Percentiles rank a stretch among this genome's conserved stretches.
These are phyloP conservation scores for Halictus rubicundus DNA, from an alignment of 1,140 invertebrate species.

Conservation along the genomic window DNA sequence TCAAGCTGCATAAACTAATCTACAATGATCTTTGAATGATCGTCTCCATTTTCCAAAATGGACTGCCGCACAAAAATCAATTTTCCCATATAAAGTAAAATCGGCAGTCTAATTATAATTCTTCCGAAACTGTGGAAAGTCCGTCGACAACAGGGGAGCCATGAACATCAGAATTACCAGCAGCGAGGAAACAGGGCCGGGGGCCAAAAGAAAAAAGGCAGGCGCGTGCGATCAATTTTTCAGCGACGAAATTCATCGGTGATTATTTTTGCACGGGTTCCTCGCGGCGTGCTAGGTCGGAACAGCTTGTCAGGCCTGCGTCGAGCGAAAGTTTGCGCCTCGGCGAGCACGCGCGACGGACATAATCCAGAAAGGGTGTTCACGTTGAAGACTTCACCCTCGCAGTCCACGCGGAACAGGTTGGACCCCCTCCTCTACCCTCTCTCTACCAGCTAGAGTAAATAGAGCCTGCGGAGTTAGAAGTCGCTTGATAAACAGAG, in stretches of 20 bases:
- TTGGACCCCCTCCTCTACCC: slow-evolving; percentile 7
- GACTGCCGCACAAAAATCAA: too few relatives aligned
- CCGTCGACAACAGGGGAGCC: too few relatives aligned
- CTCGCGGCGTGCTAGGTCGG: background rate
- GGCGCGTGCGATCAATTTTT: slow-evolving; percentile 30
- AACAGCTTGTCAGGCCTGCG: background rate
- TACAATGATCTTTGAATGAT: too few relatives aligned
- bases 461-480: slow-evolving; percentile 5
- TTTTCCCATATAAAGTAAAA: too few relatives aligned
- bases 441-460: slow-evolving; percentile 3
- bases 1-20: too few relatives aligned
- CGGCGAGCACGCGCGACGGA: slow-evolving; percentile 34
- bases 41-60: too few relatives aligned
- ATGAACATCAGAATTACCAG: too few relatives aligned
- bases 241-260: slow-evolving; percentile 22
- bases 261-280: slow-evolving; percentile 47
- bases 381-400: slow-evolving; percentile 1
- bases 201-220: background rate
- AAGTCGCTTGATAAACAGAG: slow-evolving; percentile 19
- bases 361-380: slow-evolving; percentile 42
- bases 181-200: background rate
- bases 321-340: slow-evolving; percentile 1
- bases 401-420: slow-evolving; percentile 31
- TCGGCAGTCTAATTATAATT: too few relatives aligned
- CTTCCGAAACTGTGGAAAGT: too few relatives aligned